Evolutionary conservation across 1,140 invertebrate species (phyloP), one percentile per base, ranked within the genome.

Genomic region (Lasioglossum baleicum): DNA sequence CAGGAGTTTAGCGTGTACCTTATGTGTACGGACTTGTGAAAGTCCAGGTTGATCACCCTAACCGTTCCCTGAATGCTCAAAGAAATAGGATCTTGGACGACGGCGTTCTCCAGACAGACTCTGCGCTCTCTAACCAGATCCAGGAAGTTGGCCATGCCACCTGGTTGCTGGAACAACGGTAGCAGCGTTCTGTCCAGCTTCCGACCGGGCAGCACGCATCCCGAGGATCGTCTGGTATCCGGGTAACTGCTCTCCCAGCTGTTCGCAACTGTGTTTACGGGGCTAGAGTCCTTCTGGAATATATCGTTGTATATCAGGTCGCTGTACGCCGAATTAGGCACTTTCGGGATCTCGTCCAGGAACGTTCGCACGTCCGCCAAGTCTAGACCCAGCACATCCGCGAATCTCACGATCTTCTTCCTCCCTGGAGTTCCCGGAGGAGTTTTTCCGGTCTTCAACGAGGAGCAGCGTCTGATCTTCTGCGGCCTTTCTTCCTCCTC

Each of bases 401-500:
- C 98, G 91, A 99, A 99, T 22, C 98, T 94, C 1, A 99, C 98
- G 53, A 98, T 98, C 92, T 99, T 99, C 91, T 99, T 99, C 1
- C 96, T 94, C 4, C 96, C 95, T 0, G 97, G 97, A 13, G 97
- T 98, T 2, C 96, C 97, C 0, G 98, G 98, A 31, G 98, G 97
- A 0, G 97, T 98, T 93, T 98, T 98, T 0, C 97, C 96, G 0
- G 96, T 96, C 93, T 98, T 98, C 20, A 99, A 91, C 0, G 97
- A 98, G 0, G 97, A 97, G 89, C 96, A 97, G 69, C 97, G 94
- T 51, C 96, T 93, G 8, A 97, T 94, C 68, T 96, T 92, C 51
- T 95, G 95, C 2, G 95, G 95, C 78, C 93, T 89, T 61, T 94
- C 94, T 1, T 86, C 80, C 8, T 88, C 87, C 7, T 89, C 87